phyloP scores from a whole-genome alignment of 2,888 invertebrate genomes.

The Podotricha telesiphe region DNA sequence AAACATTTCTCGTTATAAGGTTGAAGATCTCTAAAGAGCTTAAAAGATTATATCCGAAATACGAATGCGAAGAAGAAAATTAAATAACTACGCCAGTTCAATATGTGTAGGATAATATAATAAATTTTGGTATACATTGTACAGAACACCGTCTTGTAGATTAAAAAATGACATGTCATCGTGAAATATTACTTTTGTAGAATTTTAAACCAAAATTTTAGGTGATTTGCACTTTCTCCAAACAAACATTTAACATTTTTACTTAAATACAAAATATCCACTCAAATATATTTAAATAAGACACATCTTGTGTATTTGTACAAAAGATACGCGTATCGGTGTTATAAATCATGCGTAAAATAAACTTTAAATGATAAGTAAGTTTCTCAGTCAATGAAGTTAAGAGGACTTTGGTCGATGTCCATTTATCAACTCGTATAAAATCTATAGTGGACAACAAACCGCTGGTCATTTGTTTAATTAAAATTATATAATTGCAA shows the following conservation, averaged over 20 bases:
- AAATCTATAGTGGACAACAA: conserved; percentile 8
- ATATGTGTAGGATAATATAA: not conserved
- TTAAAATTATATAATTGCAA: not conserved
- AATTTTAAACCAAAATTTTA: not conserved
- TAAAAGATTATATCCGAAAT: too few relatives aligned
- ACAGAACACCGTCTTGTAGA: not conserved
- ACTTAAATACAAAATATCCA: not conserved
- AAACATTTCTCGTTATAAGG: not conserved
- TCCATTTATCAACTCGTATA: conserved; percentile 11
- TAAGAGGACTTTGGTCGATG: conserved; percentile 28
- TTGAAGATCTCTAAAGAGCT: too few relatives aligned
- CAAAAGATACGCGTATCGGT: conserved; percentile 17
- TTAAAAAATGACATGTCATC: conserved; percentile 5
- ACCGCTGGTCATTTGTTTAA: not conserved
- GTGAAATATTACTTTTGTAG: not conserved
- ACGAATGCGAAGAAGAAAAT: not conserved
- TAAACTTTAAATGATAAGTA: conserved; percentile 22
- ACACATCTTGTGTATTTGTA: conserved; percentile 1
- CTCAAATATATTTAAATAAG: conserved; percentile 12
- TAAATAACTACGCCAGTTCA: not conserved
- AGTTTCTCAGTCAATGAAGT: conserved; percentile 23
- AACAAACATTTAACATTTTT: not conserved
- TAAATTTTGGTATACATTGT: conserved; percentile 7
- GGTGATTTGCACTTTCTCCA: conserved; percentile 10
- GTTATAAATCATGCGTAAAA: conserved; percentile 24